phyloP scores from a whole-genome alignment of 2,888 invertebrate genomes.

The Polylopha cassiicola region DNA sequence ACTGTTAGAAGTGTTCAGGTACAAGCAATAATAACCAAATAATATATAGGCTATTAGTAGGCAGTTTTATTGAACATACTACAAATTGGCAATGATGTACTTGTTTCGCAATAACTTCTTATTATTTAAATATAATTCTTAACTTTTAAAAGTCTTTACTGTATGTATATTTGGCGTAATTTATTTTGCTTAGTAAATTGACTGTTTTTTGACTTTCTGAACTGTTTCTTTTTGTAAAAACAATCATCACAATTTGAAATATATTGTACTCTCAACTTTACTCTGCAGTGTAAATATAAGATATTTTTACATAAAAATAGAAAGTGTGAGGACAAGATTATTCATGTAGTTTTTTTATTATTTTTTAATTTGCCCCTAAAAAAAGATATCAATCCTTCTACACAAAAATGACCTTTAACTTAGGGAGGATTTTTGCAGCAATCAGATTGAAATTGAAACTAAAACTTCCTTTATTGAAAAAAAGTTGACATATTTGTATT shows the following conservation, averaged over 20 bases:
- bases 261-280: conserved; percentile 23
- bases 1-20: conserved; percentile 9
- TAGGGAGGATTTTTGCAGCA: too few relatives aligned
- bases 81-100: conserved; percentile 3
- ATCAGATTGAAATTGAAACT: too few relatives aligned
- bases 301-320: conserved; percentile 37
- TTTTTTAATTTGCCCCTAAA: conserved; percentile 2
- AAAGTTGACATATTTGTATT: too few relatives aligned
- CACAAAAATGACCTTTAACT: too few relatives aligned
- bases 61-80: conserved; percentile 11
- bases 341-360: conserved; percentile 24
- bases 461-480: too few relatives aligned
- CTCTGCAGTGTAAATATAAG: conserved; percentile 32
- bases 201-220: too few relatives aligned
- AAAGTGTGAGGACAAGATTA: conserved; percentile 30
- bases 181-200: too few relatives aligned
- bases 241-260: conserved; percentile 15
- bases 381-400: too few relatives aligned
- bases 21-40: conserved; percentile 21
- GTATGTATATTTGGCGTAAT: too few relatives aligned
- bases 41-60: conserved; percentile 15
- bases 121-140: conserved; percentile 3
- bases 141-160: too few relatives aligned
- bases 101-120: conserved; percentile 8
- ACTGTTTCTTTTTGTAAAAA: not conserved